These are phyloP conservation scores for Ctenoplectra terminalis DNA, from an alignment of 1,140 invertebrate genomes.

Conservation along the genomic window DNA sequence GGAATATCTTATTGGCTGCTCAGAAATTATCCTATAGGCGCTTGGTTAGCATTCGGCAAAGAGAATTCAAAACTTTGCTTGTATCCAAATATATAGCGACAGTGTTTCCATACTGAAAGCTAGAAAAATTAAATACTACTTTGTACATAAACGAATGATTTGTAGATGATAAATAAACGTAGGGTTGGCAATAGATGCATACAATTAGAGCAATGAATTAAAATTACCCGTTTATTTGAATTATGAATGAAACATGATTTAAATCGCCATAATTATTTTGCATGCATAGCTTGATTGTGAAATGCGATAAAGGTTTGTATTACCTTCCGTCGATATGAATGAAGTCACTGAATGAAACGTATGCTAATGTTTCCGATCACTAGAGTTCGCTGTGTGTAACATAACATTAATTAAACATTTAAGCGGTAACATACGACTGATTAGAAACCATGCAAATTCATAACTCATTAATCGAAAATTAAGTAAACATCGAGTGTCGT, in stretches of 20 bases:
- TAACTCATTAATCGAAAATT: neutral
- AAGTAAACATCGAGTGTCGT: neutral
- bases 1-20: conserved; percentile 9
- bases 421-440: neutral
- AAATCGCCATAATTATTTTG: neutral
- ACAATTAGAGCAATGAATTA: neutral
- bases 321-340: conserved; percentile 19
- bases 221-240: neutral
- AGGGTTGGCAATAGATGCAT: neutral
- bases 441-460: neutral
- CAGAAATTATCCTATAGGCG: conserved; percentile 40
- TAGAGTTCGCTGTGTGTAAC: conserved; percentile 18
- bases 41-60: conserved; percentile 56
- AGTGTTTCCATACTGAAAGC: too few species aligned
- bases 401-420: neutral
- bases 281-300: too few species aligned
- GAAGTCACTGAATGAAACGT: neutral
- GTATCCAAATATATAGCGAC: conserved; percentile 9
- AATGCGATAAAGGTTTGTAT: neutral
- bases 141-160: neutral
- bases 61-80: neutral
- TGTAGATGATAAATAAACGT: neutral
- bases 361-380: neutral
- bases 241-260: conserved; percentile 1
- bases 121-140: neutral